These are phyloP conservation scores for Daboia siamensis DNA, from an alignment of 2,113 vertebrate genomes.

Conservation along the genomic window DNA sequence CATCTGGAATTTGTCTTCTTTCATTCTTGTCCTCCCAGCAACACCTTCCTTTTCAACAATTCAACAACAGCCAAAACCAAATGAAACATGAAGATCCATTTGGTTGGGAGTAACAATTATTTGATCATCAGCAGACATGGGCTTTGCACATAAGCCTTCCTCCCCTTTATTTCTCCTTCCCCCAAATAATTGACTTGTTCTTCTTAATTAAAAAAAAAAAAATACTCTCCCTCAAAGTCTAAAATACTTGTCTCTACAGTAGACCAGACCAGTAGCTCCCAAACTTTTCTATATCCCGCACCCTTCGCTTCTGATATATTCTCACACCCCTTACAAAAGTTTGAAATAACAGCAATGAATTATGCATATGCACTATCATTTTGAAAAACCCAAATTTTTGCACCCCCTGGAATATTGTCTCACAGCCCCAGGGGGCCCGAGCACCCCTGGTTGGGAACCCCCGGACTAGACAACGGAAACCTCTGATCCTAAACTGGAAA, in stretches of 20 bases:
- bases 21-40: constrained; percentile 7
- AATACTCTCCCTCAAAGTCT: not conserved
- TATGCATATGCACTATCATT: too few species aligned
- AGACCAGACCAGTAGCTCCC: too few species aligned
- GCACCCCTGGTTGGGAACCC: too few species aligned
- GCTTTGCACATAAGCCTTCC: constrained; percentile 70
- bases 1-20: constrained; percentile 79
- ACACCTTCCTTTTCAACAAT: constrained; percentile 70
- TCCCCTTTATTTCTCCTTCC: constrained; percentile 42
- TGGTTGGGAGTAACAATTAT: constrained; percentile 72
- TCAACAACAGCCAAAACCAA: constrained; percentile 79
- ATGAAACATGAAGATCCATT: constrained; percentile 68
- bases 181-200: constrained; percentile 65
- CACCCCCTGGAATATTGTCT: too few species aligned
- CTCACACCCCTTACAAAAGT: too few species aligned
- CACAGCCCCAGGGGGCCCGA: too few species aligned
- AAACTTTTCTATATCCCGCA: too few species aligned
- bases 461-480: too few species aligned
- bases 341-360: too few species aligned
- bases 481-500: not conserved
- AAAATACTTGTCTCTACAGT: not conserved
- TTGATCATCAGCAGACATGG: constrained; percentile 72
- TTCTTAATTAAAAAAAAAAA: constrained; percentile 41
- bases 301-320: too few species aligned
- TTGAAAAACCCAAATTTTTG: too few species aligned